Evolutionary conservation across 2,113 vertebrate species (phyloP).

Genomic region (Chelonoidis abingdonii): DNA sequence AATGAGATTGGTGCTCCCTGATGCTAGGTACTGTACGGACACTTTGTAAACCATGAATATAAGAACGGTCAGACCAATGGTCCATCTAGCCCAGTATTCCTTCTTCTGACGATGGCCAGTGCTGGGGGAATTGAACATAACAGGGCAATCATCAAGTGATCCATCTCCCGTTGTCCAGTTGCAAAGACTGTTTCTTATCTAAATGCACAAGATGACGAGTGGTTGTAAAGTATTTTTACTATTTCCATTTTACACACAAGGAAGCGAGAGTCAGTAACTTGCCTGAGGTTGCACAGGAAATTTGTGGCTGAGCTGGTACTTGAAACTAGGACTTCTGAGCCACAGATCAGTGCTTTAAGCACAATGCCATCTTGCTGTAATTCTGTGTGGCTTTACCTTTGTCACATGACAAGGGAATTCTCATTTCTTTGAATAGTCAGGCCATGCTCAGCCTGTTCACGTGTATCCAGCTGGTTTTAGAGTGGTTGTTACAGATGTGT

Average conservation of each 20-base stretch:
- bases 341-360: background rate
- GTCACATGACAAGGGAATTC: background rate
- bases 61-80: background rate
- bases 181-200: background rate
- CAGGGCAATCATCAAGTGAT: background rate
- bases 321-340: background rate
- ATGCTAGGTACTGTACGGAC: background rate
- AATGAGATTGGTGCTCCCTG: background rate
- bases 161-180: background rate
- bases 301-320: background rate
- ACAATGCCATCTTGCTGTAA: background rate
- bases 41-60: background rate
- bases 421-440: background rate
- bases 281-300: background rate
- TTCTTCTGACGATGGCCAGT: background rate
- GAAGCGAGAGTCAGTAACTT: background rate
- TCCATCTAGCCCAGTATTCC: background rate
- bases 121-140: background rate
- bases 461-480: background rate
- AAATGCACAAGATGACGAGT: background rate
- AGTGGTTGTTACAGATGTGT: too few relatives aligned
- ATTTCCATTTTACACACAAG: background rate
- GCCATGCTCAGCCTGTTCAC: background rate
- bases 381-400: background rate
- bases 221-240: background rate